Percentiles rank a stretch among this genome's conserved stretches.
Conservation (phyloP, 2,888 invertebrate species). For the Drosophila nr. perissopoda region DNA sequence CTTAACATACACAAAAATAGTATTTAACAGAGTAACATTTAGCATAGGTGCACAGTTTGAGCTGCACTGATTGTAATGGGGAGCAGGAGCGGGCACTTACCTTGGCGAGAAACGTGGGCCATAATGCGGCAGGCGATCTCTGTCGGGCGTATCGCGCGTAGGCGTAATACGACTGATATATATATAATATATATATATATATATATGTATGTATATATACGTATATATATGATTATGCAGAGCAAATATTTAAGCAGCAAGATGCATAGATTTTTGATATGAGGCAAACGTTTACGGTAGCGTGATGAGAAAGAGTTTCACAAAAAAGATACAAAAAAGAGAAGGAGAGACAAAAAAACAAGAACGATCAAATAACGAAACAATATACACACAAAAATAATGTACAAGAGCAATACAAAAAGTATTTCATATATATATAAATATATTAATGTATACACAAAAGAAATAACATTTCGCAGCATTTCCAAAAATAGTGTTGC, state of each 20-base stretch:
- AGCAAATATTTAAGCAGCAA: slow-evolving; percentile 71
- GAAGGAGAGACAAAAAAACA: slow-evolving; percentile 70
- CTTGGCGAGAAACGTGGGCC: slow-evolving; percentile 94
- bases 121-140: slow-evolving; percentile 92
- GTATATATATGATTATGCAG: slow-evolving; percentile 36
- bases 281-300: slow-evolving; percentile 76
- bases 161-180: slow-evolving; percentile 92
- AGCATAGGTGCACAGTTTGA: slow-evolving; percentile 46
- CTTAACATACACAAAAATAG: slow-evolving; percentile 24
- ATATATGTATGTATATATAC: slow-evolving; percentile 17
- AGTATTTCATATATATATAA: slow-evolving; percentile 2
- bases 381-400: slow-evolving; percentile 51
- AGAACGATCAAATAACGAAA: slow-evolving; percentile 73
- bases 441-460: slow-evolving; percentile 29
- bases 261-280: slow-evolving; percentile 71
- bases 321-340: slow-evolving; percentile 68
- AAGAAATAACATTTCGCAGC: slow-evolving; percentile 61
- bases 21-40: slow-evolving; percentile 14
- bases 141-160: slow-evolving; percentile 92
- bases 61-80: slow-evolving; percentile 35
- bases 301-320: slow-evolving; percentile 62
- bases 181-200: slow-evolving; percentile 15
- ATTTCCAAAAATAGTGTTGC: slow-evolving; percentile 66
- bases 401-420: slow-evolving; percentile 20
- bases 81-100: slow-evolving; percentile 72